Conservation (phyloP, 2,888 invertebrate genomes). For the Pristionchus exspectatus region DNA sequence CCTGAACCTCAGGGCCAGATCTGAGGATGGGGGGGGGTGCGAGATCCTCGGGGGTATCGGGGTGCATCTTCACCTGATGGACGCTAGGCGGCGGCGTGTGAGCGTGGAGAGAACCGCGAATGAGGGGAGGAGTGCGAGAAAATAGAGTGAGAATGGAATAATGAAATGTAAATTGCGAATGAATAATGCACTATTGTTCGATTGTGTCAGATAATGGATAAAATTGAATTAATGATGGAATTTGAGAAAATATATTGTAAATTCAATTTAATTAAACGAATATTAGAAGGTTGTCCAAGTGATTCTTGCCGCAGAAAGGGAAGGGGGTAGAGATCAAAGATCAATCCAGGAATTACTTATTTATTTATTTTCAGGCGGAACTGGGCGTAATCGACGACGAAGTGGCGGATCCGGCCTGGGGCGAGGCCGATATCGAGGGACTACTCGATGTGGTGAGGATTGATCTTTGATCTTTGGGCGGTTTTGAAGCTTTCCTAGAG, state of each 20-base stretch:
- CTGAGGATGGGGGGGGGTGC: no score
- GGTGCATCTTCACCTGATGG: not conserved
- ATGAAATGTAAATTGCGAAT: not conserved
- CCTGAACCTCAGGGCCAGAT: no score
- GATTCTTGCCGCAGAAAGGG: no score
- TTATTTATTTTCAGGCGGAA: not conserved
- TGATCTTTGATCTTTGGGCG: constrained; percentile 16
- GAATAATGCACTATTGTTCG: not conserved
- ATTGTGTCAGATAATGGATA: not conserved
- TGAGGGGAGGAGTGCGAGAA: not conserved
- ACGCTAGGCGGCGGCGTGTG: not conserved
- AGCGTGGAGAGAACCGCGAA: not conserved
- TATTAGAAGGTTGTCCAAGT: no score
- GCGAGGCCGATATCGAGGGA: not conserved
- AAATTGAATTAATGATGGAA: not conserved
- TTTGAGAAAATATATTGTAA: not conserved
- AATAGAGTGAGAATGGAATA: not conserved
- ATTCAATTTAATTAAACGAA: no score
- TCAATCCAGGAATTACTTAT: not conserved
- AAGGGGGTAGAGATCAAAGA: not conserved
- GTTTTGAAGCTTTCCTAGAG: not conserved
- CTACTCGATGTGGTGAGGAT: constrained; percentile 16
- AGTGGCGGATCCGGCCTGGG: constrained; percentile 21
- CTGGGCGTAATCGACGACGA: constrained; percentile 46
- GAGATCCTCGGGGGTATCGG: not conserved